These are phyloP conservation scores for Dryobotodes eremita DNA, from an alignment of 2,888 invertebrate species.

Conservation along the genomic window DNA sequence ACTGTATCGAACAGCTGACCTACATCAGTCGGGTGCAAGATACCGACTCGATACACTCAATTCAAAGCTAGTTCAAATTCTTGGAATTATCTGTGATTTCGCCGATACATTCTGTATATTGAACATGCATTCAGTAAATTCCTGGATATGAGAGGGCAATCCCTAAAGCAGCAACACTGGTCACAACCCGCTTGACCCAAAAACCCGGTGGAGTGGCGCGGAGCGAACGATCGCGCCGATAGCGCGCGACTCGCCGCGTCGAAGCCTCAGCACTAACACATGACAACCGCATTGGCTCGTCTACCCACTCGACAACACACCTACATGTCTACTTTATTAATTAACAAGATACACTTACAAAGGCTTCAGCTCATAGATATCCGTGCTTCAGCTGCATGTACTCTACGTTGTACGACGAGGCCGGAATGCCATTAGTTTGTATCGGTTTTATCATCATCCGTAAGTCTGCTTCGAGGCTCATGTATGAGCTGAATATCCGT, in stretches of 20 bases:
- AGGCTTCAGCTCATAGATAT: conserved; percentile 45
- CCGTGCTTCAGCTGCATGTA: conserved; percentile 34
- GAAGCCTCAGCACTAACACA: conserved; percentile 54
- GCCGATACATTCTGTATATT: conserved; percentile 35
- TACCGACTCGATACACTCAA: conserved; percentile 6
- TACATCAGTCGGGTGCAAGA: conserved; percentile 11
- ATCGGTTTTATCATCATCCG: conserved; percentile 27
- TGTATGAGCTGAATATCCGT: conserved; percentile 1
- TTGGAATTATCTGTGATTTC: conserved; percentile 20
- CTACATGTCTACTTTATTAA: conserved; percentile 59
- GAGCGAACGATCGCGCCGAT: conserved; percentile 83
- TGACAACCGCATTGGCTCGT: conserved; percentile 59
- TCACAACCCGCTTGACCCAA: conserved; percentile 87
- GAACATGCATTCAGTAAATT: conserved; percentile 73
- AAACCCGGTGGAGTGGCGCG: conserved; percentile 79
- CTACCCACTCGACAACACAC: conserved; percentile 57
- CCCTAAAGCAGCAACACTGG: conserved; percentile 74
- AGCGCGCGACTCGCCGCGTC: conserved; percentile 75
- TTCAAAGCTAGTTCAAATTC: conserved; percentile 31
- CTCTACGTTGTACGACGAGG: conserved; percentile 16
- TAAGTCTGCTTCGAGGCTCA: background rate
- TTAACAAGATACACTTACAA: conserved; percentile 60
- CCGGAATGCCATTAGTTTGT: conserved; percentile 52
- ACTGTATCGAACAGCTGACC: conserved; percentile 27
- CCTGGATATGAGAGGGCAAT: conserved; percentile 73